phyloP scores from a whole-genome alignment of 2,888 invertebrate species.

The Mylabris sibirica region DNA sequence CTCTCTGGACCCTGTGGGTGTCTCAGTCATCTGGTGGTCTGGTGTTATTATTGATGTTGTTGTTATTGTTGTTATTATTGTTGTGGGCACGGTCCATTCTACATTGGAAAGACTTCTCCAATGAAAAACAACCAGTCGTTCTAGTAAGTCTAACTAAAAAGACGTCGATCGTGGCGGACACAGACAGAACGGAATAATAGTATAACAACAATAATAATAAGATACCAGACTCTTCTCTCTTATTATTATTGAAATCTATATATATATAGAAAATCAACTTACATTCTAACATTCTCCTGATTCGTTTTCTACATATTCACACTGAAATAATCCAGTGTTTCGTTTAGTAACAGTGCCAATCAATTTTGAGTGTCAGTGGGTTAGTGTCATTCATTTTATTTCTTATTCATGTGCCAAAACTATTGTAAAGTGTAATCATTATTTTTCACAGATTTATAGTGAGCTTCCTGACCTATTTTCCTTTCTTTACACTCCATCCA shows the following conservation, averaged over 20 bases:
- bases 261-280: slow-evolving; percentile 7
- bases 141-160: slow-evolving; percentile 16
- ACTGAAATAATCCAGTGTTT: not conserved
- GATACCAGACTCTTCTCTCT: slow-evolving; percentile 1
- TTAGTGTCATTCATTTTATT: not conserved
- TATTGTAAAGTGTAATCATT: not conserved
- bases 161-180: slow-evolving; percentile 14
- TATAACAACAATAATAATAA: slow-evolving; percentile 1
- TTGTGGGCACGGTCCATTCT: slow-evolving; percentile 34
- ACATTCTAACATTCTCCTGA: slow-evolving; percentile 14
- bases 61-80: slow-evolving; percentile 15
- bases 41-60: slow-evolving; percentile 17
- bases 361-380: not conserved
- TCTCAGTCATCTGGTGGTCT: slow-evolving; percentile 39
- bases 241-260: slow-evolving; percentile 12
- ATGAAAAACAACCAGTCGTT: slow-evolving; percentile 10
- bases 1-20: slow-evolving; percentile 33
- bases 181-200: slow-evolving; percentile 3
- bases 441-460: slow-evolving; percentile 15
- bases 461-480: slow-evolving; percentile 22
- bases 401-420: not conserved
- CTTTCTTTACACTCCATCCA: not conserved
- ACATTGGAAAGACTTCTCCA: slow-evolving; percentile 9
- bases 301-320: not conserved
- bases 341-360: not conserved